Base-by-base conservation (phyloP, 2,797 vertebrate genomes). In the Falco columbarius region DNA sequence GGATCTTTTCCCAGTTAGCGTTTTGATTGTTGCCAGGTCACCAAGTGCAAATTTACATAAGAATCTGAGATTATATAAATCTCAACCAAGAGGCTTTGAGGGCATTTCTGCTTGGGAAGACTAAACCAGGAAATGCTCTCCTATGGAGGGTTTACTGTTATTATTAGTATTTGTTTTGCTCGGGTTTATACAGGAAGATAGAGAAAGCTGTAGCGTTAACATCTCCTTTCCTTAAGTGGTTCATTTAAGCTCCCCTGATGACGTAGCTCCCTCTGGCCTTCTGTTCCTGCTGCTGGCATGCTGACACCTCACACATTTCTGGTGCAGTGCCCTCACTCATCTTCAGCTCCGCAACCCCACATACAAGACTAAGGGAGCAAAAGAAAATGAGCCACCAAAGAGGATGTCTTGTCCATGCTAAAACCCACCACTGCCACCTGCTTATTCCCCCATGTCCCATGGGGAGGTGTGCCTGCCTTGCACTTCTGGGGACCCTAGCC, bases 31-130 rank as follows among this genome's bases (percentile, higher is more conserved):
- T 93, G 81, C 85, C 82, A 76, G 94, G 91, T 95, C 88, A 90
- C 93, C 62, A 34, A 95, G 82, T 77, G 84, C 93, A 97, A 95
- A 97, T 96, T 97, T 97, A 96, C 70, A 63, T 74, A 73, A 89
- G 74, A 94, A 89, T 76, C 68, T 7, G 10, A 91, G 81, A 85
- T 95, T 93, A 93, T 91, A 93, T 90, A 94, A 90, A 96, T 93
- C 96, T 91, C 91, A 91, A 4, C n/a, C 77, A 95, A 89, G 63
- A 84, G 56, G 59, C 65, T 97, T 96, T 92, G 62, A 86, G 74
- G 70, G 42, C 81, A 84, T 88, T 94, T 95, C 77, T 82, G 46
- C 84, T 84, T 86, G 52, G 75, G 55, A 88, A 68, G 82, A 44
- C 74, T 63, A 93, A 91, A 80, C 74, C 34, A 40, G 88, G 79